A percentile compares a stretch with the other conserved stretches of the same genome.
These are phyloP conservation scores for Procambarus virginalis DNA, from an alignment of 1,140 invertebrate genomes.

Conservation along the genomic window DNA sequence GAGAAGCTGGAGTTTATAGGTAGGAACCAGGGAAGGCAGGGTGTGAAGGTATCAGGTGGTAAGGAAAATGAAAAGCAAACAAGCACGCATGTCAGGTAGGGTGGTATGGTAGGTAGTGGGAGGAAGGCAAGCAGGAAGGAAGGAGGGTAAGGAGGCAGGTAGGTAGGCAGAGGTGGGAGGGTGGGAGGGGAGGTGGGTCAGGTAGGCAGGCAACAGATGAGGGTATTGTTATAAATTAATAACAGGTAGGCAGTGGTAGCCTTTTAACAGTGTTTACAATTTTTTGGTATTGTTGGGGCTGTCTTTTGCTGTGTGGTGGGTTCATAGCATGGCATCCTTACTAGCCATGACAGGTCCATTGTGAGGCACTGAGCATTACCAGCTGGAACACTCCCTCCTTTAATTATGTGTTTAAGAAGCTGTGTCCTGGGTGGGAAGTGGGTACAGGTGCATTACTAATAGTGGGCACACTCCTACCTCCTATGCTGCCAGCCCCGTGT, in stretches of 20 bases:
- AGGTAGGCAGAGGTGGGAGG: neutral
- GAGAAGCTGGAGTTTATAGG: neutral
- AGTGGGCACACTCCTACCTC: neutral
- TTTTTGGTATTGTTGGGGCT: conserved; percentile 9
- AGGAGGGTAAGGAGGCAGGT: neutral
- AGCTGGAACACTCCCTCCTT: neutral
- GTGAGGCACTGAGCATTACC: neutral
- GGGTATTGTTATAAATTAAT: conserved; percentile 44
- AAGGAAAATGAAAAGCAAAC: neutral
- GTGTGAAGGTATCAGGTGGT: neutral
- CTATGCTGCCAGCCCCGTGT: neutral
- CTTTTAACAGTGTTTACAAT: conserved; percentile 37
- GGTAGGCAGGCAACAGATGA: conserved; percentile 35
- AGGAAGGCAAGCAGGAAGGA: neutral
- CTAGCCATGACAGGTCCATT: neutral
- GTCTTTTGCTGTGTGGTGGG: neutral
- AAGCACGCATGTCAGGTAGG: neutral
- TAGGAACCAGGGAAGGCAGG: neutral
- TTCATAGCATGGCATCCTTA: neutral
- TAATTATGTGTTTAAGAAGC: neutral
- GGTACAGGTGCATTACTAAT: conserved; percentile 26
- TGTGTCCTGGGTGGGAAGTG: neutral
- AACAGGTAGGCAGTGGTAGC: neutral
- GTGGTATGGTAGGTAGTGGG: neutral
- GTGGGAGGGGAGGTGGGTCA: neutral